phyloP scores from a whole-genome alignment of 2,797 vertebrate species.

The Melanotaenia maccullochi region DNA sequence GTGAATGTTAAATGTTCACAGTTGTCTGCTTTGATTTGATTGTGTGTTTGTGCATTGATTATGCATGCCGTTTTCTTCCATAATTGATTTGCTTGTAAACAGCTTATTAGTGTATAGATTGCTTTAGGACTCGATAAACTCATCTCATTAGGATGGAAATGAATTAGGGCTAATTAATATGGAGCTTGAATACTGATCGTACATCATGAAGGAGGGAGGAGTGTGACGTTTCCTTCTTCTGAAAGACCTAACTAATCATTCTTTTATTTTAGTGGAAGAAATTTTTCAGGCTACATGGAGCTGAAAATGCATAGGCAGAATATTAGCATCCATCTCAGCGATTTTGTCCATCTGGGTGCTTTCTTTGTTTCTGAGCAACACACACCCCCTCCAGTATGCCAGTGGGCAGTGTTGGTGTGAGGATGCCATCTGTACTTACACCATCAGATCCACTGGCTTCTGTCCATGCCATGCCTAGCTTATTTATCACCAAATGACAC shows the following conservation, averaged over 20 bases:
- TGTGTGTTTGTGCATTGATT: constrained; percentile 57
- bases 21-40: constrained; percentile 54
- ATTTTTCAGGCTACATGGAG: constrained; percentile 31
- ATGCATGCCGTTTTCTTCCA: constrained; percentile 64
- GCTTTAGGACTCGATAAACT: constrained; percentile 76
- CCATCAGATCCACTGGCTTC: constrained; percentile 65
- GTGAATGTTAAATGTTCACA: constrained; percentile 48
- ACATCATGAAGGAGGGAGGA: constrained; percentile 28
- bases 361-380: constrained; percentile 30
- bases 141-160: constrained; percentile 73
- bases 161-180: constrained; percentile 71
- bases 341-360: constrained; percentile 51
- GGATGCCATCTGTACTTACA: constrained; percentile 72
- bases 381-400: constrained; percentile 29
- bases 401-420: constrained; percentile 61
- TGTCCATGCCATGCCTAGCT: constrained; percentile 62
- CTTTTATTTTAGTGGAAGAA: constrained; percentile 49
- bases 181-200: constrained; percentile 72
- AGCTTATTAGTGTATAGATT: constrained; percentile 77
- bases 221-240: constrained; percentile 12
- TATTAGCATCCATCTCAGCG: constrained; percentile 56
- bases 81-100: constrained; percentile 80
- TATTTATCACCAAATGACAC: constrained; percentile 73
- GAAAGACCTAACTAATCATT: constrained; percentile 38
- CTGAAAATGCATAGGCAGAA: constrained; percentile 15